Percentiles rank a stretch among this genome's conserved stretches.
These are phyloP conservation scores for Pachyrhynchus sulphureomaculatus DNA, from an alignment of 1,140 invertebrate genomes.

Conservation along the genomic window DNA sequence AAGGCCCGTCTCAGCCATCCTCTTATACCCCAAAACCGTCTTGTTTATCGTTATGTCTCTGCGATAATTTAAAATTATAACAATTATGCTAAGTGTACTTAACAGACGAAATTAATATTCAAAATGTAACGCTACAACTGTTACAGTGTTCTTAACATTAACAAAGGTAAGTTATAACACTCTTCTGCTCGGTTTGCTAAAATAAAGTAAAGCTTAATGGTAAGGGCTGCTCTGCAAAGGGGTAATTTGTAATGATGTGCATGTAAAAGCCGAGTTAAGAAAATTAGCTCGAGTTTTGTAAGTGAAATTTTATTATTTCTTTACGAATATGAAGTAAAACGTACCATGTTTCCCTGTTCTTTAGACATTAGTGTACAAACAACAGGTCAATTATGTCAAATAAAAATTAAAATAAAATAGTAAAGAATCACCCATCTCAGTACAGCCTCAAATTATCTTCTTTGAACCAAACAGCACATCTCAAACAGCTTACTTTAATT, in stretches of 20 bases:
- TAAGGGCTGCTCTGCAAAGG: conserved; percentile 11
- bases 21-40: conserved; percentile 19
- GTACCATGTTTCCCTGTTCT: too few species aligned
- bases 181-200: conserved; percentile 24
- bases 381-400: too few species aligned
- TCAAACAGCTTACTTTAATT: too few species aligned
- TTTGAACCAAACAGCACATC: too few species aligned
- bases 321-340: too few species aligned
- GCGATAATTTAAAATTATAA: conserved; percentile 32
- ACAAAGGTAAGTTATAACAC: conserved; percentile 28
- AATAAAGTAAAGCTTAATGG: conserved; percentile 22
- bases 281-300: too few species aligned
- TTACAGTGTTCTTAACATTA: conserved; percentile 29
- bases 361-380: too few species aligned
- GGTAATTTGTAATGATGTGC: conserved; percentile 19
- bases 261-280: conserved; percentile 22
- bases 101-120: conserved; percentile 31
- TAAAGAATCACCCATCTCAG: too few species aligned
- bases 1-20: conserved; percentile 21
- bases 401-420: too few species aligned
- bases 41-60: conserved; percentile 31
- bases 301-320: too few species aligned
- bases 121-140: conserved; percentile 30
- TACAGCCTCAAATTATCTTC: too few species aligned
- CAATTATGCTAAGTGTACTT: conserved; percentile 32